Conservation (phyloP, 2,797 vertebrate genomes). For the Notolabrus celidotus region DNA sequence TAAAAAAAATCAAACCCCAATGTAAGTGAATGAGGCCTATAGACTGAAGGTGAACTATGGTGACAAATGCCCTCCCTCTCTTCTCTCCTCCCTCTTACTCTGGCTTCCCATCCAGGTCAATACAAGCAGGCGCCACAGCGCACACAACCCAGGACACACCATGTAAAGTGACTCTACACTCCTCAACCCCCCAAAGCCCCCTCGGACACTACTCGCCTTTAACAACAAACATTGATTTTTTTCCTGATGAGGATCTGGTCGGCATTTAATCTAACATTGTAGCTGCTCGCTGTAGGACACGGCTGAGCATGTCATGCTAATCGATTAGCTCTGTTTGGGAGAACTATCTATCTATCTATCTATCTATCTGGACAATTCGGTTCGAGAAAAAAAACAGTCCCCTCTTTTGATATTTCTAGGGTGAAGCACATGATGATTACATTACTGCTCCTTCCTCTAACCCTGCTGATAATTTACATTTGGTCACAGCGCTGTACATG, state of each 20-base stretch:
- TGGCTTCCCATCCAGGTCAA: constrained; percentile 81
- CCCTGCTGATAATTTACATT: constrained; percentile 89
- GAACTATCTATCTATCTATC: constrained; percentile 35
- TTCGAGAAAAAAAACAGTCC: background rate
- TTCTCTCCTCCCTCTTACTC: constrained; percentile 15
- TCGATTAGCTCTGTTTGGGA: constrained; percentile 85
- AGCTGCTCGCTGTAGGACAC: constrained; percentile 93
- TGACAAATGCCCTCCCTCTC: constrained; percentile 48
- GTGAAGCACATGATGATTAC: constrained; percentile 89
- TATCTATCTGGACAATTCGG: background rate
- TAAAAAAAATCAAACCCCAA: constrained; percentile 26
- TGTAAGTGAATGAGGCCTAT: constrained; percentile 4
- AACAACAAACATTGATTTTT: constrained; percentile 96
- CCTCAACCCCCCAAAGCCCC: constrained; percentile 43
- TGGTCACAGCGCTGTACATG: constrained; percentile 91
- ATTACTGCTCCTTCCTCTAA: constrained; percentile 90
- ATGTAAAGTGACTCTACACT: constrained; percentile 90
- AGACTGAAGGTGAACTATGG: constrained; percentile 18
- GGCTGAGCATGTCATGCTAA: constrained; percentile 92
- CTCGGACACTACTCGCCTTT: constrained; percentile 73
- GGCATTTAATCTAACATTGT: constrained; percentile 98
- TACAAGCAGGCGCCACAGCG: constrained; percentile 83
- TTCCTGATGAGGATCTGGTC: constrained; percentile 92
- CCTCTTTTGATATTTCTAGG: constrained; percentile 83
- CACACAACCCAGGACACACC: constrained; percentile 70